Percentiles rank a stretch among this genome's conserved stretches.
Evolutionary conservation across 2,797 vertebrate genomes (phyloP).

Genomic region (Sebastes umbrosus): DNA sequence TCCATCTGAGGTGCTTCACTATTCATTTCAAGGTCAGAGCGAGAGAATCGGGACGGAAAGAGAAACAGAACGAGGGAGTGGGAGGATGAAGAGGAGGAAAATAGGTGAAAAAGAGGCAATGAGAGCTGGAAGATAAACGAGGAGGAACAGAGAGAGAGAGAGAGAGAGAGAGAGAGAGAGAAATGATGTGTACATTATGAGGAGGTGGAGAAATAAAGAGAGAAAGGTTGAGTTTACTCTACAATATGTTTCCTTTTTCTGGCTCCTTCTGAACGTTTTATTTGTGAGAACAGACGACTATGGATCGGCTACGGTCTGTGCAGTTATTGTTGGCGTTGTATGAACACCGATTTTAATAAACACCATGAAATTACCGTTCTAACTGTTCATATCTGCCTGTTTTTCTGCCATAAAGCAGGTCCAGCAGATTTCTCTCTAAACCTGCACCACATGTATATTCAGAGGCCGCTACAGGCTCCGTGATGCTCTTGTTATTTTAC

Average conservation of each 20-base stretch:
- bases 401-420: no score
- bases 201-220: not conserved
- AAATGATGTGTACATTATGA: not conserved
- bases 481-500: not conserved
- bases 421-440: not conserved
- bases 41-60: not conserved
- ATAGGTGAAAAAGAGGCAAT: not conserved
- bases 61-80: not conserved
- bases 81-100: conserved; percentile 4
- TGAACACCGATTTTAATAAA: not conserved
- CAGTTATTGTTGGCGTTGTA: not conserved
- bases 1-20: conserved; percentile 14
- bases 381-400: no score
- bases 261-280: not conserved
- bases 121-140: not conserved
- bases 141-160: not conserved
- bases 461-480: not conserved
- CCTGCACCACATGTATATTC: not conserved
- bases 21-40: conserved; percentile 38
- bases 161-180: not conserved
- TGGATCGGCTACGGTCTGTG: not conserved
- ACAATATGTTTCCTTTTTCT: not conserved
- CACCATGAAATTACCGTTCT: not conserved
- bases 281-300: not conserved
- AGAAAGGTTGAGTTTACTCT: not conserved